phyloP scores from a whole-genome alignment of 1,140 invertebrate species.

The Platyscapa corneri region DNA sequence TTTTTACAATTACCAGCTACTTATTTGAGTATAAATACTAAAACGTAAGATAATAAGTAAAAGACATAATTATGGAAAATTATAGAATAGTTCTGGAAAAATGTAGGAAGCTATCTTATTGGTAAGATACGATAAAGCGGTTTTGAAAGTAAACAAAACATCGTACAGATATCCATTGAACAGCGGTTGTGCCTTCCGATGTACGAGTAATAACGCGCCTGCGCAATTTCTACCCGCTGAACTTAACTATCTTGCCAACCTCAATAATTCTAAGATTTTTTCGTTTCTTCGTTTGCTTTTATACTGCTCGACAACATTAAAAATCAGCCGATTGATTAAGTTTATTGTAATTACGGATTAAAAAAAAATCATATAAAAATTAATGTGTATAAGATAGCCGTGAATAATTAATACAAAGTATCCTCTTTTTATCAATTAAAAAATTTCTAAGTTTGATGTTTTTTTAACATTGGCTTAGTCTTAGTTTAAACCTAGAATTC shows the following conservation, averaged over 20 bases:
- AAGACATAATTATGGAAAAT: conserved; percentile 5
- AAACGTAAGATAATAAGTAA: neutral
- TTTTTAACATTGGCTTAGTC: too few relatives aligned
- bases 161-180: neutral
- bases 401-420: neutral
- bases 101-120: neutral
- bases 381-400: neutral
- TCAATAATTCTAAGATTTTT: neutral
- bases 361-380: neutral
- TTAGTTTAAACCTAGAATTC: too few relatives aligned
- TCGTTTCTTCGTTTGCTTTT: neutral
- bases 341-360: neutral
- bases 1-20: neutral
- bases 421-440: too few relatives aligned
- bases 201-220: conserved; percentile 14
- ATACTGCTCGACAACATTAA: neutral
- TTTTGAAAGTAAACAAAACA: conserved; percentile 21
- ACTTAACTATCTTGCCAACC: neutral
- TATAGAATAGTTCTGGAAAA: neutral
- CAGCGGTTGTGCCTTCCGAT: neutral
- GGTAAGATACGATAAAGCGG: neutral
- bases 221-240: conserved; percentile 6
- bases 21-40: neutral
- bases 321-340: neutral
- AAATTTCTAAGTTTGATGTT: too few relatives aligned